A percentile compares a stretch with the other conserved stretches of the same genome.
These are phyloP conservation scores for Julus scanicus DNA, from an alignment of 2,888 invertebrate species.

Conservation along the genomic window DNA sequence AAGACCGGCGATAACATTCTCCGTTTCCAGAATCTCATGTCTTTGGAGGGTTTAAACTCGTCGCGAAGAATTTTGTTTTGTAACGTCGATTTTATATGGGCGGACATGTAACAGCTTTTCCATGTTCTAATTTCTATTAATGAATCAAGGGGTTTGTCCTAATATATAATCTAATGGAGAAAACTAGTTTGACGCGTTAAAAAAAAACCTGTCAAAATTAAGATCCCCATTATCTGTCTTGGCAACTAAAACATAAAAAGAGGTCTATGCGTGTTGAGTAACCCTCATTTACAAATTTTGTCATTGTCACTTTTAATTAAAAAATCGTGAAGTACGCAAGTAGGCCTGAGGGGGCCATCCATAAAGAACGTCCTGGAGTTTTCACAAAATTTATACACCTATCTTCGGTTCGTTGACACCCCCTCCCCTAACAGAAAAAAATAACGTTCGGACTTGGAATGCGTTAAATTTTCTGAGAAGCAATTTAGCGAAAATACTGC, in stretches of 20 bases:
- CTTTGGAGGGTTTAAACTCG: slow-evolving; percentile 6
- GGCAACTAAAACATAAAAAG: slow-evolving; percentile 33
- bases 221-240: slow-evolving; percentile 9
- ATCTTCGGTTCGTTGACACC: not conserved
- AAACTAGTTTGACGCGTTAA: slow-evolving; percentile 26
- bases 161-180: slow-evolving; percentile 19
- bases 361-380: not conserved
- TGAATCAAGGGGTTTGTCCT: slow-evolving; percentile 23
- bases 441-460: not conserved
- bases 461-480: not conserved
- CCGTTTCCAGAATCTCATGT: not conserved
- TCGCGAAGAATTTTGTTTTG: not conserved
- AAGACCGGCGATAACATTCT: not conserved
- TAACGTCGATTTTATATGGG: not conserved
- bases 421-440: not conserved
- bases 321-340: slow-evolving; percentile 26
- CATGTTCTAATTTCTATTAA: slow-evolving; percentile 33
- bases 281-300: slow-evolving; percentile 31
- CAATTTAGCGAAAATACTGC: not conserved
- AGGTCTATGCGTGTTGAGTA: slow-evolving; percentile 5
- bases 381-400: not conserved
- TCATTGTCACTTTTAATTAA: slow-evolving; percentile 33
- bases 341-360: slow-evolving; percentile 23
- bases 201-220: slow-evolving; percentile 27
- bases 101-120: slow-evolving; percentile 33